Evolutionary conservation across 2,888 invertebrate species (phyloP).

Genomic region (Hypomecis punctinalis): DNA sequence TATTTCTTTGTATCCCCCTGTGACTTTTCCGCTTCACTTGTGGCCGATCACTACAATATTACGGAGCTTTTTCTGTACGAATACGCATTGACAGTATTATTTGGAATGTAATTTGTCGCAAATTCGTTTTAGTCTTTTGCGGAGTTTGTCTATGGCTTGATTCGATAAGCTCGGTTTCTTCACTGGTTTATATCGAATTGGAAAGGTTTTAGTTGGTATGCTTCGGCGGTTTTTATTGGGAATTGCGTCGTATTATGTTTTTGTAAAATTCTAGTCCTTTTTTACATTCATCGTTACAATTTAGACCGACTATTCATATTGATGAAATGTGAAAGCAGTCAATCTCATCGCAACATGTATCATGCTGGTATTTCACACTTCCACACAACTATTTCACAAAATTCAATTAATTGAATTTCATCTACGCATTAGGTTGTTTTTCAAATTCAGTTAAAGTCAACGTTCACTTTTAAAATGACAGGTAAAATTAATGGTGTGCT

Average conservation of each 20-base stretch:
- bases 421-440: too few species aligned
- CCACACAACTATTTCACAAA: too few species aligned
- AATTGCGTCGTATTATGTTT: neutral
- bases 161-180: slow-evolving; percentile 32
- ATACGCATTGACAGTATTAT: slow-evolving; percentile 60
- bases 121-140: slow-evolving; percentile 43
- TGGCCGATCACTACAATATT: slow-evolving; percentile 56
- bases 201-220: slow-evolving; percentile 18
- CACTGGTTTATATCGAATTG: slow-evolving; percentile 32
- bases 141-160: slow-evolving; percentile 41
- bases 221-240: slow-evolving; percentile 9
- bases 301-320: too few species aligned
- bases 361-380: too few species aligned
- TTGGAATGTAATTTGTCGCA: slow-evolving; percentile 60
- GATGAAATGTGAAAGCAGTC: too few species aligned
- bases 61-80: slow-evolving; percentile 54
- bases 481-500: too few species aligned
- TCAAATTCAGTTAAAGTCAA: too few species aligned
- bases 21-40: slow-evolving; percentile 59
- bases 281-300: too few species aligned
- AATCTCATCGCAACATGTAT: too few species aligned
- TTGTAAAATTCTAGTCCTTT: neutral
- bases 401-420: too few species aligned
- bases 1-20: slow-evolving; percentile 53
- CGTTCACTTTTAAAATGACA: too few species aligned